Evolutionary conservation across 2,888 invertebrate species (phyloP), one percentile per base, ranked within the genome.

Genomic region (Drosophila mimetica): DNA sequence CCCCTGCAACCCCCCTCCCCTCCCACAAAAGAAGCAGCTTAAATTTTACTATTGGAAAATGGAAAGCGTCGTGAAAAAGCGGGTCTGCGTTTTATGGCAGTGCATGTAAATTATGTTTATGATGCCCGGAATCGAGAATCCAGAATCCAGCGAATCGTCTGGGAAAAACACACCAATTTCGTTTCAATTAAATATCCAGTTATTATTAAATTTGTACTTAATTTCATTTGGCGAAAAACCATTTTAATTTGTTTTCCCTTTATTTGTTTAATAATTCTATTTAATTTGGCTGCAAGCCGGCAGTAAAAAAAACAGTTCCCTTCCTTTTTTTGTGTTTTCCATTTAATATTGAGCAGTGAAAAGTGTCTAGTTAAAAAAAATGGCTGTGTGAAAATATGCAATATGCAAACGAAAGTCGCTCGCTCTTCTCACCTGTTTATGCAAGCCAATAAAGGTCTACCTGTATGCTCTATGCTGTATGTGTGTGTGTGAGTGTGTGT

Each of bases 211-310:
- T 70, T 53, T 44, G 53, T 48, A 48, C 42, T 44, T 61, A 60
- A 60, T 70, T 60, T 61, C 36, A 60, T 61, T 70, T 53, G 58
- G 42, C 20, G 18, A 11, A 37, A 61, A 32, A 9, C 48, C 47
- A 41, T 44, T 52, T 69, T 66, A 34, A 70, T 70, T 60, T 60
- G 48, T 44, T 44, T 30, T 50, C 64, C n/a, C 64, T 70, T 69
- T 60, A 70, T 70, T 70, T 70, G 70, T 41, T 70, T 60, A 60
- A 69, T 69, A 70, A 70, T 53, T 69, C 53, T 70, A 70, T 70
- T 70, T 60, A 69, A 69, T 60, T 41, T 13, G 25, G 14, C 14
- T 37, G 25, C 7, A 22, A 6, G 41, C 22, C 9, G 39, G 13
- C 22, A 22, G 13, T 22, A 25, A 51, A 22, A 34, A 37, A 60